Base-by-base conservation (phyloP, 23 tunicate species). In the Ascidia mentula region DNA sequence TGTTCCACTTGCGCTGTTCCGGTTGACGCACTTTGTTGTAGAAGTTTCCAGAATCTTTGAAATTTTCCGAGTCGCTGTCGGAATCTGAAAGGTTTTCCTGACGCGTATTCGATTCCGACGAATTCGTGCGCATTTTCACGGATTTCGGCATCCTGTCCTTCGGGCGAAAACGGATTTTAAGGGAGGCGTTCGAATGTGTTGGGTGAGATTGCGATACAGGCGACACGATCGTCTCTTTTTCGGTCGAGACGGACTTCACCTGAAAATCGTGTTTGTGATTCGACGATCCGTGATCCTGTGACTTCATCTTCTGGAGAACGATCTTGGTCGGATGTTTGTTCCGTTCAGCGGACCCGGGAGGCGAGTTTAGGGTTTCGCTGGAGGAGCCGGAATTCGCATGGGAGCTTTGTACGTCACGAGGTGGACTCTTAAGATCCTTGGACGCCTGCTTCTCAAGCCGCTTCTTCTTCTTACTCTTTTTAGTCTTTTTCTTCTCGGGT, bases 381-480 rank as follows among this genome's bases (percentile, higher is more conserved):
- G 65, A 53, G 12, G 65, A 53, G 24, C 2, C 24, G 28, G 13
- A 53, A n/a, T n/a, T n/a, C 4, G 65, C 22, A 5, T 6, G 13
- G 4, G 65, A 3, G 24, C 24, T 28, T 53, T 53, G 65, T 3
- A 28, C 24, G 22, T 26, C 22, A 53, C 28, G 13, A 26, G 65
- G 13, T 20, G 65, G 65, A 53, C 65, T 53, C 24, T 53, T 53
- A 3, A 72, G 6, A 3, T 72, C 65, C 65, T 9, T 53, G 22
- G 65, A 53, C 13, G 65, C 65, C 24, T 53, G 65, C 65, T 28
- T 53, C 15, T 79, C 40, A 26, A 46, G 45, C 38, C 46, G 60
- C 76, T 77, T 82, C 72, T 87, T 87, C 59, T 80, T 46, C 36
- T 81, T 86, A 26, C 72, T 34, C 69, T 89, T 89, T 69, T 89